Conservation (phyloP, 2,797 vertebrate species). For the Typhlichthys subterraneus region DNA sequence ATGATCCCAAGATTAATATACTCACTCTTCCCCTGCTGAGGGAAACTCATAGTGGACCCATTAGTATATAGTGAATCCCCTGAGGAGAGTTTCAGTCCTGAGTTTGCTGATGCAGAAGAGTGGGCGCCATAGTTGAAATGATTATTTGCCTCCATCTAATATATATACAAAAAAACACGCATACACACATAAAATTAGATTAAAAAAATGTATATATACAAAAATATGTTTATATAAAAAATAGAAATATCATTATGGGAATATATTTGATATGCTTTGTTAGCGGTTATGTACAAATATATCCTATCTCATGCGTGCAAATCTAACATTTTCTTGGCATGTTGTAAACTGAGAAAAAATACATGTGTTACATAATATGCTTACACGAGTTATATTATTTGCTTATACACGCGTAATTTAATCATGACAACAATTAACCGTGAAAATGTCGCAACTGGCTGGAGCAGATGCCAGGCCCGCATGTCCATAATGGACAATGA, state of each 20-base stretch:
- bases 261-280: neutral
- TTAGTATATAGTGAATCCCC: conserved; percentile 92
- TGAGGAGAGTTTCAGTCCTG: conserved; percentile 96
- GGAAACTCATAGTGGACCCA: conserved; percentile 89
- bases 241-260: no score
- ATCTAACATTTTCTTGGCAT: neutral
- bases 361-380: conserved; percentile 5
- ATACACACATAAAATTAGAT: neutral
- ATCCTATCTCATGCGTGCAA: conserved; percentile 8
- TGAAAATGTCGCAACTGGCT: conserved; percentile 73
- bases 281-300: conserved; percentile 8
- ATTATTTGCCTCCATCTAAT: conserved; percentile 95
- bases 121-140: conserved; percentile 92
- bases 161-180: neutral
- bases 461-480: conserved; percentile 57
- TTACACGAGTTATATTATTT: conserved; percentile 5
- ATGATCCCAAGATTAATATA: conserved; percentile 26
- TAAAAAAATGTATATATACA: neutral
- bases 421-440: conserved; percentile 42
- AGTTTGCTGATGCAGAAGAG: conserved; percentile 86
- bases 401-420: conserved; percentile 57
- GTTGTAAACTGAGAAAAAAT: neutral
- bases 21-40: conserved; percentile 94
- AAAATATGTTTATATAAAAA: neutral
- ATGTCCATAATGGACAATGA: conserved; percentile 42